A percentile compares a stretch with the other conserved stretches of the same genome.
Evolutionary conservation across 2,113 vertebrate species (phyloP).

Genomic region (Anolis carolinensis): DNA sequence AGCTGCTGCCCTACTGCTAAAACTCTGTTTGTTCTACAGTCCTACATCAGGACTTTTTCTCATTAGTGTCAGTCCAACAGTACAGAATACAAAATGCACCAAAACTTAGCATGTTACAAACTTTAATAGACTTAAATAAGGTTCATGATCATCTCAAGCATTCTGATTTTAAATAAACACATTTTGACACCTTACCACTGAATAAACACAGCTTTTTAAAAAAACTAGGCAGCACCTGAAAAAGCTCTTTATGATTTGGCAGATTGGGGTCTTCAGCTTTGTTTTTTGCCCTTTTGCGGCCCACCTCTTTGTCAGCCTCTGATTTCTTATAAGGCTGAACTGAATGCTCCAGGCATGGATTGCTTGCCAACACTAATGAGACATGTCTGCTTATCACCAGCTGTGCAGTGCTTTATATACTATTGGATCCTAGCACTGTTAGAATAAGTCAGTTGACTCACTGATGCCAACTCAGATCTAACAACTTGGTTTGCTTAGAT

Average conservation of each 20-base stretch:
- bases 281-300: background rate
- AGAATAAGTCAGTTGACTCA: background rate
- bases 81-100: background rate
- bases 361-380: background rate
- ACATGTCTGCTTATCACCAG: background rate
- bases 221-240: background rate
- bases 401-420: background rate
- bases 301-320: background rate
- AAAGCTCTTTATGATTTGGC: background rate
- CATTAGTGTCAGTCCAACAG: background rate
- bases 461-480: background rate
- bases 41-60: background rate
- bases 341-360: background rate
- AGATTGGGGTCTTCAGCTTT: background rate
- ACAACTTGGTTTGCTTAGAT: background rate
- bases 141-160: background rate
- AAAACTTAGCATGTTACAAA: background rate
- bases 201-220: background rate
- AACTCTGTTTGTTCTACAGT: conserved; percentile 2
- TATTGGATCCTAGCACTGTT: background rate
- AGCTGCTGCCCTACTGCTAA: background rate
- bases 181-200: background rate
- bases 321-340: background rate
- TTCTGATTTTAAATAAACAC: background rate
- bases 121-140: background rate